Conservation (phyloP, 35 echinoderm and acorn worm species). For the Heliocidaris tuberculata region DNA sequence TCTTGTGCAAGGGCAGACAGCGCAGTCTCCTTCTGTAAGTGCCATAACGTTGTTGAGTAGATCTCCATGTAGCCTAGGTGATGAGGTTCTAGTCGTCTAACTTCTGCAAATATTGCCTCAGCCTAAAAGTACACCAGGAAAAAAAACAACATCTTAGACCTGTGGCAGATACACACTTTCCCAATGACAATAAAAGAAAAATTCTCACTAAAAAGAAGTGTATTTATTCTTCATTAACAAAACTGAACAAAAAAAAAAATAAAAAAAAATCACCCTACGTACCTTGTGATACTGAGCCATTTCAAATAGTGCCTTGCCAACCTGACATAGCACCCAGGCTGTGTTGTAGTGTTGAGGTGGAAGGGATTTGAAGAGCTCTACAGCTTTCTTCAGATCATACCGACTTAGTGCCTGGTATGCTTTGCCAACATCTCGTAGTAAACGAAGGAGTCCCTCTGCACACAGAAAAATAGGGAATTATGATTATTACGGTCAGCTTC, state of each 20-base stretch:
- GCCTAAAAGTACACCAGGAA: slow-evolving; percentile 53
- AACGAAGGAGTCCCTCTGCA: slow-evolving; percentile 82
- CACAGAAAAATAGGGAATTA: neutral
- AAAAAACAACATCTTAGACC: neutral
- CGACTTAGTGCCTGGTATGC: slow-evolving; percentile 82
- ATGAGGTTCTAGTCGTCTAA: slow-evolving; percentile 76
- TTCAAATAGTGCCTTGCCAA: slow-evolving; percentile 86
- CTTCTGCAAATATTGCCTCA: slow-evolving; percentile 80
- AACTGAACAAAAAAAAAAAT: neutral
- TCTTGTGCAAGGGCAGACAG: slow-evolving; percentile 89
- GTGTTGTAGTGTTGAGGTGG: slow-evolving; percentile 95
- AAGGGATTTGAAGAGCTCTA: slow-evolving; percentile 73
- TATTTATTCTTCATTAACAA: neutral
- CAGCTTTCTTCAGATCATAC: slow-evolving; percentile 87
- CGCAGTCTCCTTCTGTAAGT: slow-evolving; percentile 89
- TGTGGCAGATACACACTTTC: neutral
- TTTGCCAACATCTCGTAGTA: slow-evolving; percentile 87
- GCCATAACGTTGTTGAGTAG: slow-evolving; percentile 93
- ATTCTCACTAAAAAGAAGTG: no score
- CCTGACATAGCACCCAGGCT: slow-evolving; percentile 89
- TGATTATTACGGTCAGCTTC: neutral
- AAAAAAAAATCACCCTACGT: neutral
- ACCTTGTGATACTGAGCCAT: slow-evolving; percentile 97
- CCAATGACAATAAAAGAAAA: neutral
- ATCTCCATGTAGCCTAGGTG: slow-evolving; percentile 87